phyloP scores from a whole-genome alignment of 2,888 invertebrate species.

The Microchrysa polita region DNA sequence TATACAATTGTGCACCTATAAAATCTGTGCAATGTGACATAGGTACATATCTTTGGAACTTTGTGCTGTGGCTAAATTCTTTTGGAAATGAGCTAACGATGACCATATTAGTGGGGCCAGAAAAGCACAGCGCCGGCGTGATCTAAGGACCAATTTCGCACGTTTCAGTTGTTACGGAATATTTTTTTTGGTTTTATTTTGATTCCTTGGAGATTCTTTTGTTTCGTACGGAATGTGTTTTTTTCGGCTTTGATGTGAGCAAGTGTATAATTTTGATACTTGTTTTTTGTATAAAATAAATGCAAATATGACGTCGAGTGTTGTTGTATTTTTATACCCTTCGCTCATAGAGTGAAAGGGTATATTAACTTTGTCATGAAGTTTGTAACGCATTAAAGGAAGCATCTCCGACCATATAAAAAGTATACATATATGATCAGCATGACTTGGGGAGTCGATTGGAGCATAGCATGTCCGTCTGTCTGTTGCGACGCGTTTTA shows the following conservation, averaged over 20 bases:
- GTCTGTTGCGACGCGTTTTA: too few species aligned
- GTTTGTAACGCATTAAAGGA: too few species aligned
- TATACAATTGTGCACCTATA: slow-evolving; percentile 21
- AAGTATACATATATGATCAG: too few species aligned
- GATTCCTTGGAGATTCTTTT: neutral
- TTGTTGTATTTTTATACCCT: too few species aligned
- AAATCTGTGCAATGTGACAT: slow-evolving; percentile 38
- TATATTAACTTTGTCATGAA: too few species aligned
- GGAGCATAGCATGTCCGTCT: too few species aligned
- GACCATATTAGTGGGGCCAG: slow-evolving; percentile 7
- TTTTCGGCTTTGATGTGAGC: neutral
- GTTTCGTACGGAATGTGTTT: neutral
- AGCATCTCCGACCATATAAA: too few species aligned
- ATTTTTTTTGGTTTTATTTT: neutral
- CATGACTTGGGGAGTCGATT: too few species aligned
- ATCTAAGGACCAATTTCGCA: slow-evolving; percentile 11
- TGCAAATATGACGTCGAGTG: slow-evolving; percentile 45
- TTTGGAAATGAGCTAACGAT: neutral
- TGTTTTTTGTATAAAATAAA: slow-evolving; percentile 30
- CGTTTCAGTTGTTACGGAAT: slow-evolving; percentile 1
- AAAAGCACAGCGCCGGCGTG: slow-evolving; percentile 6
- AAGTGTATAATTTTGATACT: neutral
- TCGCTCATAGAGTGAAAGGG: too few species aligned
- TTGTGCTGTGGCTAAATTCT: slow-evolving; percentile 31
- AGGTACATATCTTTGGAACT: slow-evolving; percentile 45